These are phyloP conservation scores for Portevinia maculata DNA, from an alignment of 2,888 invertebrate species.

Conservation along the genomic window DNA sequence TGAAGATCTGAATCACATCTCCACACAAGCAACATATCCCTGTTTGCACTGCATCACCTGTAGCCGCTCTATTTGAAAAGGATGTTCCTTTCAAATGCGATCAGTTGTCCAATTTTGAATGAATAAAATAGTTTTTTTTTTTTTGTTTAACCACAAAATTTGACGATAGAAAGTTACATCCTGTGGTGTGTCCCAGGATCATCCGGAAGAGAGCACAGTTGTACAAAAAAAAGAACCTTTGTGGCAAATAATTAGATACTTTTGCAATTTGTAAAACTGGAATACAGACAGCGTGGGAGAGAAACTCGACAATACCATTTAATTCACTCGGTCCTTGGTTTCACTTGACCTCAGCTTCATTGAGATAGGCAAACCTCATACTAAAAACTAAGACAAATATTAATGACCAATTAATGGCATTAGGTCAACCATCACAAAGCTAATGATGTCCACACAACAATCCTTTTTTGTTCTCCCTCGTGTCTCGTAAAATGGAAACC, in stretches of 20 bases:
- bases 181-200: slow-evolving; percentile 57
- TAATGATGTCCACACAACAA: slow-evolving; percentile 38
- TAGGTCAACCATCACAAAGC: slow-evolving; percentile 53
- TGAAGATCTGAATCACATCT: neutral
- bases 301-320: neutral
- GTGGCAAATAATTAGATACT: slow-evolving; percentile 18
- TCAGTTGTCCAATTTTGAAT: slow-evolving; percentile 32
- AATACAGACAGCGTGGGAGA: slow-evolving; percentile 55
- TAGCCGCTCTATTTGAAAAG: slow-evolving; percentile 11
- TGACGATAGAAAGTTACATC: slow-evolving; percentile 50
- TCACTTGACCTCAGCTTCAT: slow-evolving; percentile 12
- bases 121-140: slow-evolving; percentile 28
- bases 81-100: neutral
- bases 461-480: slow-evolving; percentile 50
- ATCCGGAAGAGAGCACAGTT: slow-evolving; percentile 49
- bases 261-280: slow-evolving; percentile 24
- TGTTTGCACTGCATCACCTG: neutral
- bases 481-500: slow-evolving; percentile 10
- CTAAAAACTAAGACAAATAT: slow-evolving; percentile 29
- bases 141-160: slow-evolving; percentile 54
- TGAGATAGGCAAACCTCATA: neutral
- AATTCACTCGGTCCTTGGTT: slow-evolving; percentile 16
- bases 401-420: slow-evolving; percentile 65
- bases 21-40: neutral
- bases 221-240: neutral